Evolutionary conservation across 2,888 invertebrate genomes (phyloP).

Genomic region (Thereva nobilitata): DNA sequence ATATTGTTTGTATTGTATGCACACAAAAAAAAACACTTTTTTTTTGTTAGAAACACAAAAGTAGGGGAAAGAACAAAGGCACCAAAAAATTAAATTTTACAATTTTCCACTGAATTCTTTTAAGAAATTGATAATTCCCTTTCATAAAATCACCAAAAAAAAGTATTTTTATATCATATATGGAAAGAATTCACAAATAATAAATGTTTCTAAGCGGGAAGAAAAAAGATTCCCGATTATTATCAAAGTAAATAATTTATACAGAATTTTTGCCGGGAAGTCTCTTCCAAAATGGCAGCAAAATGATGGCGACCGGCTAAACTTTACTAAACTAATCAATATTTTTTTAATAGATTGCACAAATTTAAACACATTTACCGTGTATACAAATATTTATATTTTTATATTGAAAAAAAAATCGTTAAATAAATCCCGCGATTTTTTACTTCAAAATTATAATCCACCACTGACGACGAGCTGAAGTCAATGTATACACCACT

Average conservation of each 20-base stretch:
- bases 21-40: conserved; percentile 14
- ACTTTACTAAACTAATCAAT: not conserved
- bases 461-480: too few species aligned
- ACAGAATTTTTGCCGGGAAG: conserved; percentile 27
- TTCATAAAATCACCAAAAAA: too few species aligned
- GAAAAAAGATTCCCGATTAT: not conserved
- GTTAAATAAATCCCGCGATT: too few species aligned
- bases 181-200: too few species aligned
- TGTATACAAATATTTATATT: too few species aligned
- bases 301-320: conserved; percentile 7
- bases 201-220: too few species aligned
- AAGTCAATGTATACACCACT: too few species aligned
- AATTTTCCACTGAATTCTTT: not conserved
- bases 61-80: conserved; percentile 30
- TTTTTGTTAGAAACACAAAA: conserved; percentile 7
- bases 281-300: conserved; percentile 32
- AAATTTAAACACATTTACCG: too few species aligned
- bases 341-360: not conserved
- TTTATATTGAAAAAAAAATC: too few species aligned
- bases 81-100: conserved; percentile 4
- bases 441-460: too few species aligned
- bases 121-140: not conserved
- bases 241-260: not conserved
- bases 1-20: too few species aligned
- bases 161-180: too few species aligned